These are phyloP conservation scores for Trachelus stipa DNA, from an alignment of 2,888 invertebrate species.

Conservation along the genomic window DNA sequence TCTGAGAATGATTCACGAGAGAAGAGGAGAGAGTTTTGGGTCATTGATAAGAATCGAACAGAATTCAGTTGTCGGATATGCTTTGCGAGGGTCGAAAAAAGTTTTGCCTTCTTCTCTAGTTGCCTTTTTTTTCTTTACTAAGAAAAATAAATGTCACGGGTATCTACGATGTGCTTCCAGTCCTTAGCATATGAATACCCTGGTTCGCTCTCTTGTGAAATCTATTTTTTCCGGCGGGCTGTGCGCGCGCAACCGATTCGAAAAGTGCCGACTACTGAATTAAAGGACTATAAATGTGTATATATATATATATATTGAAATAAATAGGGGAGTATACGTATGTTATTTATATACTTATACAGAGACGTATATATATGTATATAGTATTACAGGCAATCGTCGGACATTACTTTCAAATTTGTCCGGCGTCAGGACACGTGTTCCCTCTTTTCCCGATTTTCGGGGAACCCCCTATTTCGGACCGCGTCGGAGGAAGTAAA, in stretches of 20 bases:
- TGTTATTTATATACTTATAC: not conserved
- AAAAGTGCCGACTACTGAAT: not conserved
- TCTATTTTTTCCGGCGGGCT: not conserved
- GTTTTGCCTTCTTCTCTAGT: not conserved
- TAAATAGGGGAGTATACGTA: no score
- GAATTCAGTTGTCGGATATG: not conserved
- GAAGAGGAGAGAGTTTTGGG: not conserved
- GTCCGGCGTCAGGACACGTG: slow-evolving; percentile 13
- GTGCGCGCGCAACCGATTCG: not conserved
- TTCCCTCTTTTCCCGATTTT: slow-evolving; percentile 13
- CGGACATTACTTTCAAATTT: not conserved
- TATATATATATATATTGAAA: not conserved
- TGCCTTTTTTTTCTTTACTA: not conserved
- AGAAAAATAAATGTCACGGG: not conserved
- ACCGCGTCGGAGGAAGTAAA: slow-evolving; percentile 52
- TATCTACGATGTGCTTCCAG: not conserved
- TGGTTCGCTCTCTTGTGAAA: not conserved
- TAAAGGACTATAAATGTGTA: not conserved
- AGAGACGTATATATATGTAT: not conserved
- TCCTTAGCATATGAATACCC: not conserved
- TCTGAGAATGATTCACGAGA: not conserved
- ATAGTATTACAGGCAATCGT: not conserved
- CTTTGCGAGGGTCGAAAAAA: not conserved
- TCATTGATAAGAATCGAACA: not conserved
- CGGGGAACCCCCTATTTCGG: slow-evolving; percentile 15